Conservation (phyloP, 2,797 vertebrate species). For the Calcarius lapponicus region DNA sequence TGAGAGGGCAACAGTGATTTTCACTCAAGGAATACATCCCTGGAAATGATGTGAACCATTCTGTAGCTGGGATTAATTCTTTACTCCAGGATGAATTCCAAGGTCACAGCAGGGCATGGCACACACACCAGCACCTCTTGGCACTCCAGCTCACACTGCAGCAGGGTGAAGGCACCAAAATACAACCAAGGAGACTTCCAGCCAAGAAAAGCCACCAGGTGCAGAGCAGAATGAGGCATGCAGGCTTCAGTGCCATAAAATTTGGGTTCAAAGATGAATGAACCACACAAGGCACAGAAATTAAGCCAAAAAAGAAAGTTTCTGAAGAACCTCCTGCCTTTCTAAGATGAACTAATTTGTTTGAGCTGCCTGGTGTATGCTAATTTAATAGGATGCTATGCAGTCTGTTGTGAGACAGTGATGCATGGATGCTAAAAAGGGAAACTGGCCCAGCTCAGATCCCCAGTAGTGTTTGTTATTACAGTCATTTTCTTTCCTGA, state of each 20-base stretch:
- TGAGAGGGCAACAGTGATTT: not conserved
- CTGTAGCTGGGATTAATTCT: not conserved
- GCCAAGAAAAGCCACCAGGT: not conserved
- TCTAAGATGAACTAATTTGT: conserved; percentile 20
- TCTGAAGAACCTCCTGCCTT: not conserved
- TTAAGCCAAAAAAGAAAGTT: not conserved
- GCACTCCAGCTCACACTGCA: not conserved
- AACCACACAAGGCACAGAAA: not conserved
- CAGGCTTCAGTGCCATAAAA: not conserved
- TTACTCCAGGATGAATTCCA: not conserved
- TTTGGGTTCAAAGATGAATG: not conserved
- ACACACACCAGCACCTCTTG: not conserved
- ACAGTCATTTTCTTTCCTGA: conserved; percentile 24
- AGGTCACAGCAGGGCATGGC: not conserved
- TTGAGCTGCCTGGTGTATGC: conserved; percentile 26
- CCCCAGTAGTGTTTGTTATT: conserved; percentile 5
- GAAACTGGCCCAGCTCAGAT: not conserved
- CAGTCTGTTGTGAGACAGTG: conserved; percentile 38
- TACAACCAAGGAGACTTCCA: not conserved
- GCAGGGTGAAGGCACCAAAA: not conserved
- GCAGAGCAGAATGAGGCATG: not conserved
- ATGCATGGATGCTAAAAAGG: conserved; percentile 49
- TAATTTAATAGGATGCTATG: conserved; percentile 42
- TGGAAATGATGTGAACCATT: not conserved
- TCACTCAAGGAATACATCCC: not conserved